These are phyloP conservation scores for Chrysina gloriosa DNA, from an alignment of 2,888 invertebrate genomes.

Conservation along the genomic window DNA sequence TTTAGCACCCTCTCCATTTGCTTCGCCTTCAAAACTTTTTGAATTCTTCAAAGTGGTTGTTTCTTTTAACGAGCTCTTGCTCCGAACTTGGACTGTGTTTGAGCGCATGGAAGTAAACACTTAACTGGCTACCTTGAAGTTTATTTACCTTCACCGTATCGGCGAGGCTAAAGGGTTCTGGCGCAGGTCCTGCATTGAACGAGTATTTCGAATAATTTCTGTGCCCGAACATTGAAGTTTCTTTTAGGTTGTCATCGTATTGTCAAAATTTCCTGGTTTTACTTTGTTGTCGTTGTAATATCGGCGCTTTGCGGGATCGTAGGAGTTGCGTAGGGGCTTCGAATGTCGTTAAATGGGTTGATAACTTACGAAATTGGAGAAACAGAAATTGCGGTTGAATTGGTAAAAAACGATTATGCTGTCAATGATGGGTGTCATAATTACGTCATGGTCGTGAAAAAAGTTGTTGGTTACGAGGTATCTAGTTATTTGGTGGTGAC, in stretches of 20 bases:
- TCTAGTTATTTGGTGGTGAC: too few species aligned
- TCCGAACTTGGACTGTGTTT: slow-evolving; percentile 7
- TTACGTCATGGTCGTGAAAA: slow-evolving; percentile 18
- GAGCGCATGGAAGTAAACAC: slow-evolving; percentile 26
- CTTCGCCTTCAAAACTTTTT: slow-evolving; percentile 15
- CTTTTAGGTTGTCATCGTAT: slow-evolving; percentile 23
- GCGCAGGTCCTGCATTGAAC: slow-evolving; percentile 1
- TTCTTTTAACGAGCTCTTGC: slow-evolving; percentile 42
- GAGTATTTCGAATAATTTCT: slow-evolving; percentile 40
- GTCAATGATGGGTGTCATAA: too few species aligned
- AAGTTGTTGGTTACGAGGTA: too few species aligned
- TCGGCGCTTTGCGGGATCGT: background rate
- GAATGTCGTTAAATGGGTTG: background rate
- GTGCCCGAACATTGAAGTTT: slow-evolving; percentile 46
- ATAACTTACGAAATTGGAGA: background rate
- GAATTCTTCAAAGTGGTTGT: slow-evolving; percentile 48
- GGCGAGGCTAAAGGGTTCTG: slow-evolving; percentile 44
- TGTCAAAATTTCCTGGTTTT: slow-evolving; percentile 24
- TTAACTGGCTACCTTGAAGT: slow-evolving; percentile 40
- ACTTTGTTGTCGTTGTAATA: background rate
- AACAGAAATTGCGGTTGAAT: background rate
- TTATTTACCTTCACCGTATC: slow-evolving; percentile 48
- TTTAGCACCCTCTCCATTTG: background rate
- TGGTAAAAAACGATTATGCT: slow-evolving; percentile 16
- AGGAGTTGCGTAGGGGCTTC: too few species aligned